These are phyloP conservation scores for Gila orcuttii DNA, from an alignment of 2,113 vertebrate species.

Conservation along the genomic window DNA sequence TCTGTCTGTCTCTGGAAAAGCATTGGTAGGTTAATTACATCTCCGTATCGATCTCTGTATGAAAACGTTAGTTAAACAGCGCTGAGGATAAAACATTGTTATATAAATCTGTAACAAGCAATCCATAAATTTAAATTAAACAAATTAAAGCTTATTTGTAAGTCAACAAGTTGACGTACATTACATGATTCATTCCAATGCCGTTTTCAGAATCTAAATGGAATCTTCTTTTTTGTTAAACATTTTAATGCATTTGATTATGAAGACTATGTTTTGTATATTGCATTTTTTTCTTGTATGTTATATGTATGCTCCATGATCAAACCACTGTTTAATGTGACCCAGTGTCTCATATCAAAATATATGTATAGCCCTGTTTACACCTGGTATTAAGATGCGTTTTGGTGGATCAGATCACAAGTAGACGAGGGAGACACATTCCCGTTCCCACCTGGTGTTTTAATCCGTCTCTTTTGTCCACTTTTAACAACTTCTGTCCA, in stretches of 20 bases:
- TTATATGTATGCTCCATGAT: too few species aligned
- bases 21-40: constrained; percentile 2
- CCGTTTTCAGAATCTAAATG: not conserved
- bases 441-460: too few species aligned
- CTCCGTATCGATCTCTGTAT: not conserved
- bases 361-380: too few species aligned
- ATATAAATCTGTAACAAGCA: not conserved
- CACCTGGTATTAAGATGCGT: too few species aligned
- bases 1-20: constrained; percentile 4
- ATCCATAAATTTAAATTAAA: not conserved
- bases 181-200: not conserved
- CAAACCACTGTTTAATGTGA: too few species aligned
- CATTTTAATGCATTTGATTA: not conserved
- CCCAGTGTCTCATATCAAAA: too few species aligned
- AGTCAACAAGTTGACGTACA: not conserved
- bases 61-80: constrained; percentile 9
- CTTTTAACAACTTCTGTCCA: too few species aligned
- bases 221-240: not conserved
- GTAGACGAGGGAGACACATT: too few species aligned
- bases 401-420: too few species aligned
- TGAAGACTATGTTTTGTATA: not conserved
- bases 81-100: not conserved
- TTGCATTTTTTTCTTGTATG: too few species aligned
- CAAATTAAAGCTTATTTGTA: not conserved
- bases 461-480: too few species aligned